Percentiles rank a stretch among this genome's conserved stretches.
phyloP scores from a whole-genome alignment of 30 jellyfish, hydroid and myxozoan species.

The Catostylus mosaicus region DNA sequence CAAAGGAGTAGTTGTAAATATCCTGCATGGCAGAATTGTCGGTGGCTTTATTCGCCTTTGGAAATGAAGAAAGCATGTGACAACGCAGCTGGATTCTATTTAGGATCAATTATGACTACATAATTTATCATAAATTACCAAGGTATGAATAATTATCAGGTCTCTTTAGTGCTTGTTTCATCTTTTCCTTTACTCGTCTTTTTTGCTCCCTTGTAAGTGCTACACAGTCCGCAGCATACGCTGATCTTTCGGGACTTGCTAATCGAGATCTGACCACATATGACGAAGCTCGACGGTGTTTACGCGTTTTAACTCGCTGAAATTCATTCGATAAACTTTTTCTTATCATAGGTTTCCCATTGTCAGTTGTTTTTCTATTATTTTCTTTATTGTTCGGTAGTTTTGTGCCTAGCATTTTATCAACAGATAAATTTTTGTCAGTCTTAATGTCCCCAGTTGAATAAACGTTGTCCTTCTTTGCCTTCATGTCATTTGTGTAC shows the following conservation, averaged over 20 bases:
- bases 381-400: background rate
- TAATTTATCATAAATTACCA: conserved; percentile 48
- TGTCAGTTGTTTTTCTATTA: background rate
- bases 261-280: background rate
- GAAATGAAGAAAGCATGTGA: too few relatives aligned
- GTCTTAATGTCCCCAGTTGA: conserved; percentile 3
- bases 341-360: background rate
- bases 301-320: background rate
- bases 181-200: conserved; percentile 62
- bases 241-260: background rate
- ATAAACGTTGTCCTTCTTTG: background rate
- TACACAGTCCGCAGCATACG: conserved; percentile 31
- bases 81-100: too few relatives aligned
- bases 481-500: conserved; percentile 3
- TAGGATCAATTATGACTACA: too few relatives aligned
- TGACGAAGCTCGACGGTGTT: background rate
- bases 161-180: conserved; percentile 60
- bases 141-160: conserved; percentile 61
- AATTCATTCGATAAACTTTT: conserved; percentile 23
- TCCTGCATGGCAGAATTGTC: too few relatives aligned
- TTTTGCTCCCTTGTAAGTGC: conserved; percentile 63
- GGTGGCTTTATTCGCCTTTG: too few relatives aligned
- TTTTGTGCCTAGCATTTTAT: background rate
- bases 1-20: too few relatives aligned
- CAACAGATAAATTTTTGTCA: background rate